Base-by-base conservation (phyloP, 2,888 invertebrate genomes). In the Drosophila kanekoi region DNA sequence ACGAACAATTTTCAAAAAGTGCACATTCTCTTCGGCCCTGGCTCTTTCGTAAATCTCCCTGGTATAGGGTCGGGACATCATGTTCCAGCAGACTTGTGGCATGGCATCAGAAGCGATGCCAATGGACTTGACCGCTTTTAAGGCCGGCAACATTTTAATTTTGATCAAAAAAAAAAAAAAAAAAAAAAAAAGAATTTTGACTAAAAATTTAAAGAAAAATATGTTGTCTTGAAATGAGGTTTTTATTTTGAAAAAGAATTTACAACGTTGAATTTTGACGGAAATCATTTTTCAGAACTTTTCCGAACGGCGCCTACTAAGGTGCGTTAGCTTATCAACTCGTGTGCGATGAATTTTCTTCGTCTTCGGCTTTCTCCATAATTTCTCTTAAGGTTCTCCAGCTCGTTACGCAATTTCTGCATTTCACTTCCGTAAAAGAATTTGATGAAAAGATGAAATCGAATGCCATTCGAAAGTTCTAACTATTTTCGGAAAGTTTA, bases 1-100 rank as follows among this genome's bases (percentile, higher is more conserved):
- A 16, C 57, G 1, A 49, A 89, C 90, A 65, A 80, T 66, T 63
- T 79, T 77, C 11, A 71, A 14, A 45, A 75, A 81, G 53, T 76
- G 74, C 1, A 76, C 68, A 49, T 87, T 83, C 52, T 87, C 87
- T 23, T 73, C 66, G 0, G 80, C 70, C 20, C 67, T 60, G 9
- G 70, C 79, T 38, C 77, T 73, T 8, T 87, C 72, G 2, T 57
- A 59, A 0, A 72, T 28, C 13, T 47, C 52, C 6, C 56, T 63
- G 6, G 43, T 37, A 10, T 64, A 73, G n/a, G 43, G 18, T 2
- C 69, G 66, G 13, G 18, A 18, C 16, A 59, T 32, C 6, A 20
- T 33, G 11, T 18, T 1, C 28, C 8, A 4, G 18, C 13, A 33
- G 8, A 9, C 43, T 23, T 49, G 9, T 14, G 58, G 28, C 1